phyloP scores from a whole-genome alignment of 2,888 invertebrate genomes.

The Andrena bicolor region DNA sequence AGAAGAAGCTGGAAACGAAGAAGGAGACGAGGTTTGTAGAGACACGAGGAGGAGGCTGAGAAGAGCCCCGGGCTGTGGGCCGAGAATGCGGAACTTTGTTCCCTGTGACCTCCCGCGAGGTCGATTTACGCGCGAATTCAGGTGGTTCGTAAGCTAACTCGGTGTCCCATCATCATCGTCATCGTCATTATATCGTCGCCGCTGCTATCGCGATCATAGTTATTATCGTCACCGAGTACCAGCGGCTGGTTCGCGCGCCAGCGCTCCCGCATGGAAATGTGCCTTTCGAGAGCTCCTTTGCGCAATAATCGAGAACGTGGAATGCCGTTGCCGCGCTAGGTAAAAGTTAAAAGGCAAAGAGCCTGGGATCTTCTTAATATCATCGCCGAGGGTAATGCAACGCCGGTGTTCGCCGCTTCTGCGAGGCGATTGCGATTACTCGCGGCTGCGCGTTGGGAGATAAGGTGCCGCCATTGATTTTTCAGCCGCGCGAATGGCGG shows the following conservation, averaged over 20 bases:
- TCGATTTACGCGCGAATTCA: conserved; percentile 75
- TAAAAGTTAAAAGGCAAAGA: conserved; percentile 67
- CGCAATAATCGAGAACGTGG: conserved; percentile 63
- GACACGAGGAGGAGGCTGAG: conserved; percentile 72
- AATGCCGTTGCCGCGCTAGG: conserved; percentile 59
- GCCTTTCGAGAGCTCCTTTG: conserved; percentile 63
- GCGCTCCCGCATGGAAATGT: conserved; percentile 54
- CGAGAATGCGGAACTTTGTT: conserved; percentile 84
- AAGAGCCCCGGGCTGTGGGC: conserved; percentile 82
- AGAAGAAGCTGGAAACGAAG: conserved; percentile 54
- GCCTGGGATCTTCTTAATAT: conserved; percentile 62
- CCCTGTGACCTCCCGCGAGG: conserved; percentile 70
- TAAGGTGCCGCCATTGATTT: neutral
- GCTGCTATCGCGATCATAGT: conserved; percentile 15
- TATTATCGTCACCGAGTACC: conserved; percentile 18
- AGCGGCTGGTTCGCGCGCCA: conserved; percentile 30
- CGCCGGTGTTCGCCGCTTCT: conserved; percentile 3
- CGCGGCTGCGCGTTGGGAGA: neutral
- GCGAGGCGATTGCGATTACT: neutral
- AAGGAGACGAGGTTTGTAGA: conserved; percentile 47
- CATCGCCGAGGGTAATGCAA: conserved; percentile 38
- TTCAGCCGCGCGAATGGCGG: neutral
- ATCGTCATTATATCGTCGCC: conserved; percentile 26
- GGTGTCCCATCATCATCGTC: conserved; percentile 33
- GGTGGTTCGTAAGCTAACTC: conserved; percentile 37